These are phyloP conservation scores for Myripristis jacobus DNA, from an alignment of 2,797 vertebrate genomes.

Conservation along the genomic window DNA sequence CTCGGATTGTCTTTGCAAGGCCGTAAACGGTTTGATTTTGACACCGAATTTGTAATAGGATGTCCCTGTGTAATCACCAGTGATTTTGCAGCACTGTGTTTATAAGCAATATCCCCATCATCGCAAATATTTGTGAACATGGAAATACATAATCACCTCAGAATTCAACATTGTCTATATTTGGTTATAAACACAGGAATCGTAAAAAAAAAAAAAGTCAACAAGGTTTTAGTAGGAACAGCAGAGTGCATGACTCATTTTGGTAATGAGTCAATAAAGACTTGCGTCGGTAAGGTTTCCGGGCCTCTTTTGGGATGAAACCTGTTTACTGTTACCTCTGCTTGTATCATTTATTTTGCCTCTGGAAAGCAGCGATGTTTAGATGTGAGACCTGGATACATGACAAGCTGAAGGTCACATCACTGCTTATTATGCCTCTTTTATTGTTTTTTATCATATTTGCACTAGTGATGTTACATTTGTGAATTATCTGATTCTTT, in stretches of 20 bases:
- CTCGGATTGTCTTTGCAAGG: constrained; percentile 19
- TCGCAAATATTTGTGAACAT: constrained; percentile 67
- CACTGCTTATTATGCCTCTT: constrained; percentile 71
- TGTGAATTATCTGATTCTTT: too few species aligned
- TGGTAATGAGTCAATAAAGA: constrained; percentile 59
- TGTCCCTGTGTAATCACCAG: neutral
- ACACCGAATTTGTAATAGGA: constrained; percentile 14
- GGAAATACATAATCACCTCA: constrained; percentile 57
- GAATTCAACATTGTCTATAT: constrained; percentile 61
- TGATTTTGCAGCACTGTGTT: constrained; percentile 30
- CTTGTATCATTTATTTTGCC: constrained; percentile 70
- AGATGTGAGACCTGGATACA: constrained; percentile 51
- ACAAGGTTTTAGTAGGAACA: constrained; percentile 20
- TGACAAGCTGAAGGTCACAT: constrained; percentile 41
- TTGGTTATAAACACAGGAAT: constrained; percentile 61
- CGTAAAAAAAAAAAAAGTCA: constrained; percentile 32
- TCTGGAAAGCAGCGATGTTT: constrained; percentile 74
- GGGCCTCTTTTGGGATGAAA: constrained; percentile 50
- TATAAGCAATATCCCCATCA: constrained; percentile 25
- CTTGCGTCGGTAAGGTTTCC: constrained; percentile 57
- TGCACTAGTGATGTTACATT: too few species aligned
- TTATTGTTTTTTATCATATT: too few species aligned
- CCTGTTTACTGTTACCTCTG: constrained; percentile 69
- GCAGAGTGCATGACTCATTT: constrained; percentile 61
- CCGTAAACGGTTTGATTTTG: constrained; percentile 24